Evolutionary conservation across 2,888 invertebrate genomes (phyloP).

Genomic region (Ectemnius cavifrons): DNA sequence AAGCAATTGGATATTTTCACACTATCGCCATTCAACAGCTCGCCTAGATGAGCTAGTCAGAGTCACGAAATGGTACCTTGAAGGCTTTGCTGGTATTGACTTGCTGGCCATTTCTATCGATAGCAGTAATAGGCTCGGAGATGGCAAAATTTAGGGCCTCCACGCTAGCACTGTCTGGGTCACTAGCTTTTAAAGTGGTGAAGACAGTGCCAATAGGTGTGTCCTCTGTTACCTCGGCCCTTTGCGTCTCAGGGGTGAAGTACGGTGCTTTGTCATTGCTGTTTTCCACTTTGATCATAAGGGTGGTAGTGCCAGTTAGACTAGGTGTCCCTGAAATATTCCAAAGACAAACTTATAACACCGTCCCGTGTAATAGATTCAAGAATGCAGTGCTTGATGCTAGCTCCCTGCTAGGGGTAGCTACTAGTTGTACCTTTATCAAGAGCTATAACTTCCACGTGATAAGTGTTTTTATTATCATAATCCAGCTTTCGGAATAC

Average conservation of each 20-base stretch:
- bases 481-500: slow-evolving; percentile 90
- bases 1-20: slow-evolving; percentile 13
- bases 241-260: slow-evolving; percentile 88
- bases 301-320: slow-evolving; percentile 88
- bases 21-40: not conserved
- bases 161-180: slow-evolving; percentile 87
- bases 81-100: slow-evolving; percentile 78
- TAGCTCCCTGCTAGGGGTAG: no score
- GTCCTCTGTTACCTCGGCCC: slow-evolving; percentile 90
- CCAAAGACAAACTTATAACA: not conserved
- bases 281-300: slow-evolving; percentile 89
- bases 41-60: not conserved
- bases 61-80: slow-evolving; percentile 64
- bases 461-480: slow-evolving; percentile 88
- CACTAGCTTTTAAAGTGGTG: slow-evolving; percentile 86
- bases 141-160: slow-evolving; percentile 84
- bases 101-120: slow-evolving; percentile 90
- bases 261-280: slow-evolving; percentile 93
- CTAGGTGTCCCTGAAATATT: slow-evolving; percentile 84
- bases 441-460: slow-evolving; percentile 89
- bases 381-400: slow-evolving; percentile 1
- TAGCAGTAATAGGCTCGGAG: slow-evolving; percentile 86
- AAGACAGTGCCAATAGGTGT: slow-evolving; percentile 86
- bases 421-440: slow-evolving; percentile 82
- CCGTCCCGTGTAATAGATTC: slow-evolving; percentile 57